Conservation (phyloP, 2,797 vertebrate species). For the Myotis daubentonii region DNA sequence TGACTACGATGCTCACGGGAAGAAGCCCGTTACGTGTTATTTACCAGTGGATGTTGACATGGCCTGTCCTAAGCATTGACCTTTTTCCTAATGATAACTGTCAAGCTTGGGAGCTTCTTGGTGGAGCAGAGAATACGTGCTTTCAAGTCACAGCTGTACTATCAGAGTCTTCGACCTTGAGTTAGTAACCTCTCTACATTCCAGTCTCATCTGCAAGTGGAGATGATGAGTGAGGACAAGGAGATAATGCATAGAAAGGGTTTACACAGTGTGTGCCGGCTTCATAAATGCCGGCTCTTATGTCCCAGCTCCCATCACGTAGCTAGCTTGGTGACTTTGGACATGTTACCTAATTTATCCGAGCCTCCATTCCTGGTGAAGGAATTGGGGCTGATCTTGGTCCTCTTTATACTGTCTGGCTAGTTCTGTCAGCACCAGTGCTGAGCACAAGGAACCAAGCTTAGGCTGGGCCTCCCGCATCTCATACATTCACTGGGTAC, state of each 20-base stretch:
- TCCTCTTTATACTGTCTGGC: background rate
- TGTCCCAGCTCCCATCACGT: background rate
- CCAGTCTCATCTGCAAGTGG: background rate
- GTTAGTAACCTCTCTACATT: background rate
- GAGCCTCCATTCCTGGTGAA: background rate
- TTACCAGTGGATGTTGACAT: background rate
- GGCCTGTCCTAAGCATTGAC: background rate
- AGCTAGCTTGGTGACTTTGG: background rate
- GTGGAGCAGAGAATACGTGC: background rate
- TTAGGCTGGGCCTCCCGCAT: background rate
- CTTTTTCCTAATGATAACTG: background rate
- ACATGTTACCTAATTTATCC: background rate
- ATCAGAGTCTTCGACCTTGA: background rate
- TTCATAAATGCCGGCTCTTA: background rate
- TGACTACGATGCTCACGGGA: background rate
- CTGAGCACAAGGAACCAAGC: background rate
- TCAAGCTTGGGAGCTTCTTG: background rate
- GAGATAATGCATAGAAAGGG: background rate
- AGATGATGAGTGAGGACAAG: background rate
- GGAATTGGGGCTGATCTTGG: background rate
- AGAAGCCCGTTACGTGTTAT: background rate
- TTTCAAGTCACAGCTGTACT: background rate
- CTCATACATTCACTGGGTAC: background rate
- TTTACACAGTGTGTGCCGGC: background rate
- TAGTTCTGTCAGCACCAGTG: background rate